These are phyloP conservation scores for Panulirus ornatus DNA, from an alignment of 1,140 invertebrate genomes.

Conservation along the genomic window DNA sequence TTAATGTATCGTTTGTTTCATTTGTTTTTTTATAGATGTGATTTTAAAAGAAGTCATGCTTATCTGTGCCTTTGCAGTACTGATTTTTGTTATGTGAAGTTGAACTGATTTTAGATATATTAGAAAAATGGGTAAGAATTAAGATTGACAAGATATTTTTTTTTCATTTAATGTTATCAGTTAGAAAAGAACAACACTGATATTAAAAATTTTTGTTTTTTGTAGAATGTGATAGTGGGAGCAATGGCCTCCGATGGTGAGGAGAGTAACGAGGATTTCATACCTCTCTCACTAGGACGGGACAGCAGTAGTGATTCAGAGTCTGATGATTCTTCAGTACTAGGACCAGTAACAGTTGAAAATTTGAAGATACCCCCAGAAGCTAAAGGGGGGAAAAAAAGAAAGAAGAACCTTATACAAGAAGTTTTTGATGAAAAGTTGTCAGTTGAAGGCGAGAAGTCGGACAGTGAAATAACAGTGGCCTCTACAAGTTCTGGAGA, in stretches of 20 bases:
- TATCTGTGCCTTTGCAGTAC: too few relatives aligned
- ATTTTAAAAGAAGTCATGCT: too few relatives aligned
- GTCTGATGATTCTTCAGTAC: background rate
- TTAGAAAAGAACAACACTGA: background rate
- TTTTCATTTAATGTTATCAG: too few relatives aligned
- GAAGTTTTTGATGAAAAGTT: background rate
- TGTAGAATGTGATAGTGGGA: slow-evolving; percentile 19
- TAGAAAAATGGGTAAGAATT: too few relatives aligned
- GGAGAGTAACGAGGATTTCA: background rate
- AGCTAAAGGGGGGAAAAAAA: background rate
- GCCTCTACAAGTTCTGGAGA: slow-evolving; percentile 6
- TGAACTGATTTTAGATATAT: too few relatives aligned
- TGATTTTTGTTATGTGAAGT: too few relatives aligned
- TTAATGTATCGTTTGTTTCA: too few relatives aligned
- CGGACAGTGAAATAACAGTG: slow-evolving; percentile 8
- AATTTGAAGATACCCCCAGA: slow-evolving; percentile 3
- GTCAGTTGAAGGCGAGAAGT: background rate
- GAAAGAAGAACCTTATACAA: background rate
- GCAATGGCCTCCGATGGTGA: background rate
- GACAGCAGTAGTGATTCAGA: slow-evolving; percentile 20
- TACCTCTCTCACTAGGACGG: background rate
- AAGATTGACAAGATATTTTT: too few relatives aligned
- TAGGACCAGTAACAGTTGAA: background rate
- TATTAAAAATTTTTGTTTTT: background rate
- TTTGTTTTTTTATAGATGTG: too few relatives aligned